Evolutionary conservation across 2,113 vertebrate genomes (phyloP), one percentile per base, ranked within the genome.

Genomic region (Pseudonaja textilis): DNA sequence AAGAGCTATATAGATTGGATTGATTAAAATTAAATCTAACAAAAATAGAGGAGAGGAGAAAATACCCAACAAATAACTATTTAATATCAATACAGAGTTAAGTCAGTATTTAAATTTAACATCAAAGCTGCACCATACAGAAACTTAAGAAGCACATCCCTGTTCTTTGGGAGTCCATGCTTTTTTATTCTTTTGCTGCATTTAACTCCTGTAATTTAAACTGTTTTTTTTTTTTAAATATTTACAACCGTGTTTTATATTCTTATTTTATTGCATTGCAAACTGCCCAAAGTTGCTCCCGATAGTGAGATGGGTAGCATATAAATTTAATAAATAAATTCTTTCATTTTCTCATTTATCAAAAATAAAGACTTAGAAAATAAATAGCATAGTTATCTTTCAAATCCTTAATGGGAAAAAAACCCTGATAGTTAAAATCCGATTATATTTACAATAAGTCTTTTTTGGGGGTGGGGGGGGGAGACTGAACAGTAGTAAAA

Each of bases 371-470:
- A 81, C 74, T 42, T 42, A 20, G 34, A 42, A 81, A 81, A 81
- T 42, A 42, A 18, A 81, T 81, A 81, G 34, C 74, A 81, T 93
- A 91, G 25, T 92, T 57, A 93, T 61, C 25, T 39, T 92, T 93
- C 8, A 23, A 10, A 92, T 91, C 69, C 93, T 95, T 92, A 90
- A 94, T 95, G 92, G 81, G 87, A 94, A 89, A 91, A 64, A 29
- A 14, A 0, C 9, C 11, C 2, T 8, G 74, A 93, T 92, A 89
- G 56, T 91, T 91, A 89, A 95, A 93, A 64, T 88, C 86, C 87
- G 92, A 74, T 92, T 91, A 94, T 88, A 91, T 93, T 96, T 95
- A 56, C 64, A 91, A 34, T 81, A 95, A 97, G 92, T 59, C 39
- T 91, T 94, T 94, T 34, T 57, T 89, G n/a, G n/a, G n/a, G n/a